Conservation (phyloP, 2,113 vertebrate genomes). For the Microtus montanus region DNA sequence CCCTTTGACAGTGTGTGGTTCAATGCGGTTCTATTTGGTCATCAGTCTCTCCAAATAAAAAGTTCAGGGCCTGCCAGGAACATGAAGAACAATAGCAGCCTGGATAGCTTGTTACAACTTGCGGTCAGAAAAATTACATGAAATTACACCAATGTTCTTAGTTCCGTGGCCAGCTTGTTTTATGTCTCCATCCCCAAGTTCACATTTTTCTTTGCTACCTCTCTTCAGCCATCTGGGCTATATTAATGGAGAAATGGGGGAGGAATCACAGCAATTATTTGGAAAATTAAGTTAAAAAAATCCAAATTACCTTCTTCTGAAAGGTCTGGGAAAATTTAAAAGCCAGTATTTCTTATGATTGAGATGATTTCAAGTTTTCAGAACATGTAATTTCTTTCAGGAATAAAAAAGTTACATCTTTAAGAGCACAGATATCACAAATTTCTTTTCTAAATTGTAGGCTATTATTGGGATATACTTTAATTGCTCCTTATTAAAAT, state of each 20-base stretch:
- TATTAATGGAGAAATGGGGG: slow-evolving; percentile 68
- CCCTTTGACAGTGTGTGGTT: not conserved
- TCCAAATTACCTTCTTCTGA: slow-evolving; percentile 56
- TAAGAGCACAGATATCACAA: slow-evolving; percentile 27
- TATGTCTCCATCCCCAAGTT: not conserved
- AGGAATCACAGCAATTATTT: slow-evolving; percentile 74
- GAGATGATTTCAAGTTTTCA: slow-evolving; percentile 67
- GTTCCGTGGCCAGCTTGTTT: slow-evolving; percentile 11
- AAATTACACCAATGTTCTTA: not conserved
- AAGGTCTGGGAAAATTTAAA: slow-evolving; percentile 52
- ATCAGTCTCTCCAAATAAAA: slow-evolving; percentile 59
- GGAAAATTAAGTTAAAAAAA: slow-evolving; percentile 75
- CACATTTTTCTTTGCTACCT: slow-evolving; percentile 53
- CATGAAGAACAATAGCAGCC: slow-evolving; percentile 35
- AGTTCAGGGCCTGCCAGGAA: slow-evolving; percentile 49
- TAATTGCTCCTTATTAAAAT: slow-evolving; percentile 53
- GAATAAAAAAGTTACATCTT: slow-evolving; percentile 41
- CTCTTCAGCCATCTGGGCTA: slow-evolving; percentile 70
- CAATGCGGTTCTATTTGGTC: slow-evolving; percentile 30
- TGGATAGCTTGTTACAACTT: not conserved
- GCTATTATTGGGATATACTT: slow-evolving; percentile 38
- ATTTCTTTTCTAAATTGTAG: slow-evolving; percentile 21
- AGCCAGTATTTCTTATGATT: slow-evolving; percentile 55
- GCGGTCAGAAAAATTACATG: slow-evolving; percentile 39
- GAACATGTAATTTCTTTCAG: slow-evolving; percentile 52